Evolutionary conservation across 2,888 invertebrate species (phyloP), one percentile per base, ranked within the genome.

Genomic region (Xanthia togata): DNA sequence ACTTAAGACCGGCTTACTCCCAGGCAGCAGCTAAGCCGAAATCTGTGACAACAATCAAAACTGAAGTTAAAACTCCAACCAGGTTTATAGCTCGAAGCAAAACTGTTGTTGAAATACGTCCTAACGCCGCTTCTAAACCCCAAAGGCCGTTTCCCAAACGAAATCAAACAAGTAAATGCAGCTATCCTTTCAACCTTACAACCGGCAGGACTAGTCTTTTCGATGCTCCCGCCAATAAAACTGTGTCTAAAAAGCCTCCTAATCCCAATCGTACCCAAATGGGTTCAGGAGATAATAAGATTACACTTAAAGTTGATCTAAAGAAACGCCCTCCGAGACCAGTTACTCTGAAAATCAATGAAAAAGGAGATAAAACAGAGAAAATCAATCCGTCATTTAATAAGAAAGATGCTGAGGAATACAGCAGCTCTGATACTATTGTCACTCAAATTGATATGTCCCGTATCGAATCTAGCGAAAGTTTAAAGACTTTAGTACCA

Each of bases 391-490:
- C 89, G 14, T 72, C 90, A 17, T 90, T 95, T 63, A 93, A 94
- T 75, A 94, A 95, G 50, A 95, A 96, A 86, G 93, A 94, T 79
- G 93, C 88, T 41, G 94, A 95, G 55, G 94, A 95, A 79, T 97
- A 97, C 50, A 97, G 97, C 89, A 97, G 97, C 62, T 95, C 96
- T 0, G 97, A 97, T 90, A 97, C 97, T 1, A 93, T 97, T 35
- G 96, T 97, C 0, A 92, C 94, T 17, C 95, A 94, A 84, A 91
- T 95, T 6, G 95, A 96, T 87, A 93, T 95, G 90, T 94, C 95
- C 1, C 91, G 96, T 62, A 96, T 96, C 53, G 96, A 96, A 90
- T 96, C 97, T 0, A 96, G 94, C 80, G 97, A 97, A 62, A 97
- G 97, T 88, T 89, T 97, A 0, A 96, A 95, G 87, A 97, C 97